Percentiles rank a stretch among this genome's conserved stretches.
These are phyloP conservation scores for Drosophila guanche DNA, from an alignment of 1,140 invertebrate species.

Conservation along the genomic window DNA sequence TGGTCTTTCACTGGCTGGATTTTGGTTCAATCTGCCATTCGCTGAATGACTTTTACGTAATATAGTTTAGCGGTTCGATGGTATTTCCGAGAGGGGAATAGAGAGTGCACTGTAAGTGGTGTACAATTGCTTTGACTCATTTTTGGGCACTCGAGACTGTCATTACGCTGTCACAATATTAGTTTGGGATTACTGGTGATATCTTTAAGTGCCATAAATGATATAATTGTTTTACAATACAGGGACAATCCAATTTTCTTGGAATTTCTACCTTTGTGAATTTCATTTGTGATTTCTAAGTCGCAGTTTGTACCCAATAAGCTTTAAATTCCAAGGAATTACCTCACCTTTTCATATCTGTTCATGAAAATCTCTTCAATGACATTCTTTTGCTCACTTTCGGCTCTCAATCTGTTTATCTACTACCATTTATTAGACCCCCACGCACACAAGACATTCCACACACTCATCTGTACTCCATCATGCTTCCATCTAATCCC, in stretches of 20 bases:
- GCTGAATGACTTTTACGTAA: constrained; percentile 42
- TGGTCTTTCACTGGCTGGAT: constrained; percentile 34
- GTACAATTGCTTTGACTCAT: constrained; percentile 25
- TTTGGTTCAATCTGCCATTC: constrained; percentile 14
- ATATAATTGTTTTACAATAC: neutral
- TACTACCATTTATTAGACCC: constrained; percentile 38
- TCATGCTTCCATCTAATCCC: constrained; percentile 52
- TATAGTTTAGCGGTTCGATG: constrained; percentile 12
- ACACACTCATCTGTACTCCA: constrained; percentile 24
- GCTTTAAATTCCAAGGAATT: constrained; percentile 1
- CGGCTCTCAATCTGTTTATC: constrained; percentile 21
- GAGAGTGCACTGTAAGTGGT: constrained; percentile 11
- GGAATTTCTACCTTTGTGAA: too few relatives aligned
- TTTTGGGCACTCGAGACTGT: constrained; percentile 36
- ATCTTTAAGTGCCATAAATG: neutral
- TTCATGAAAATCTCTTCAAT: neutral
- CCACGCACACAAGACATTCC: neutral
- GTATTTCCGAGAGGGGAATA: constrained; percentile 15
- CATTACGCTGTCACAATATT: constrained; percentile 43
- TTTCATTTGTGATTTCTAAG: too few relatives aligned
- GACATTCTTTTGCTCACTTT: constrained; percentile 10
- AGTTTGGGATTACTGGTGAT: neutral
- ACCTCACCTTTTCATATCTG: neutral
- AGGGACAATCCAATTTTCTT: neutral
- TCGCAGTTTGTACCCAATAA: too few relatives aligned